A percentile compares a stretch with the other conserved stretches of the same genome.
These are phyloP conservation scores for Pantala flavescens DNA, from an alignment of 1,140 invertebrate genomes.

Conservation along the genomic window DNA sequence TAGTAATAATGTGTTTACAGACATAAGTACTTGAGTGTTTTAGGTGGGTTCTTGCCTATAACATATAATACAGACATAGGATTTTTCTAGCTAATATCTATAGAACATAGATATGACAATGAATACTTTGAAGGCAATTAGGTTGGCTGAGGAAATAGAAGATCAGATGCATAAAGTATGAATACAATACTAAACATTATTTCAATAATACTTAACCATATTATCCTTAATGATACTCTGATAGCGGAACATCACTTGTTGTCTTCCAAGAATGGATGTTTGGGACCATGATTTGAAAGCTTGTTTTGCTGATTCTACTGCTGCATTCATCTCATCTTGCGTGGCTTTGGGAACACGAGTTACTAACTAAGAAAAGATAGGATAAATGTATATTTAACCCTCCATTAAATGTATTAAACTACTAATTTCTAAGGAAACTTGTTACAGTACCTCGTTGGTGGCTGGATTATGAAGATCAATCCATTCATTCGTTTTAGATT, in stretches of 20 bases:
- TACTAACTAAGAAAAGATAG: conserved; percentile 41
- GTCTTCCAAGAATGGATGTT: conserved; percentile 84
- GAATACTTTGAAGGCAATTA: too few relatives aligned
- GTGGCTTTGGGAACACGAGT: conserved; percentile 85
- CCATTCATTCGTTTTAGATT: conserved; percentile 86
- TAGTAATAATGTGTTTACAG: too few relatives aligned
- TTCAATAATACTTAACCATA: conserved; percentile 40
- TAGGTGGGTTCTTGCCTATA: too few relatives aligned
- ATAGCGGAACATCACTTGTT: conserved; percentile 92
- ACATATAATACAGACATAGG: too few relatives aligned
- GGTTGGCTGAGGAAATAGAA: too few relatives aligned
- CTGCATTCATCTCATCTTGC: conserved; percentile 79
- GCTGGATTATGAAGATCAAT: conserved; percentile 91
- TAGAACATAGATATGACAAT: too few relatives aligned
- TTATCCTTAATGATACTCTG: conserved; percentile 67
- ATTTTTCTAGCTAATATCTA: too few relatives aligned
- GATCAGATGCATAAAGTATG: too few relatives aligned
- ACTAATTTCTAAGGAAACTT: neutral
- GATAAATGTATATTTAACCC: neutral
- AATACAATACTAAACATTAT: too few relatives aligned
- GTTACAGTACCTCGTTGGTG: conserved; percentile 60
- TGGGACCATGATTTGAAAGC: conserved; percentile 81
- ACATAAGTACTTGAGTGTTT: too few relatives aligned
- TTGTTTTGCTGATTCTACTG: conserved; percentile 74
- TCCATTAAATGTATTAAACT: neutral